These are phyloP conservation scores for Hemicrepidius hirtus DNA, from an alignment of 2,888 invertebrate genomes.

Conservation along the genomic window DNA sequence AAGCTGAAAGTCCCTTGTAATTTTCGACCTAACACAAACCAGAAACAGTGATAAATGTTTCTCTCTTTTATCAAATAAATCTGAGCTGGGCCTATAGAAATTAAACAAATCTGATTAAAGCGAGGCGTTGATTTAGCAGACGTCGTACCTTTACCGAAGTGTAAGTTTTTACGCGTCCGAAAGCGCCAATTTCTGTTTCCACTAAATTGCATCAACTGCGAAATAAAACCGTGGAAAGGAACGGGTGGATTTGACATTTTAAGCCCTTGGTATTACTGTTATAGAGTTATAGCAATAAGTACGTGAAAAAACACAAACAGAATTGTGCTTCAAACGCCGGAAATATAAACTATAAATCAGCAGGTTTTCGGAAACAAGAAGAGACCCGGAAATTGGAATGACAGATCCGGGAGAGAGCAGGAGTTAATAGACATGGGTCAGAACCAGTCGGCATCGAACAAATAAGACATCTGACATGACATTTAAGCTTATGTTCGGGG, in stretches of 20 bases:
- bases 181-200: conserved; percentile 9
- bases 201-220: conserved; percentile 22
- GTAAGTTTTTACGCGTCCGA: conserved; percentile 21
- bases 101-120: conserved; percentile 26
- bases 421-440: conserved; percentile 65
- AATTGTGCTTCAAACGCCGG: conserved; percentile 55
- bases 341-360: conserved; percentile 53
- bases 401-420: conserved; percentile 61
- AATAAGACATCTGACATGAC: conserved; percentile 65
- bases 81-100: conserved; percentile 25
- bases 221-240: conserved; percentile 28
- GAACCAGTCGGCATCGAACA: conserved; percentile 63
- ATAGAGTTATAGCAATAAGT: conserved; percentile 43
- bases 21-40: conserved; percentile 1
- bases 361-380: conserved; percentile 57
- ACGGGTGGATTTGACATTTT: conserved; percentile 37
- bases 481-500: conserved; percentile 53
- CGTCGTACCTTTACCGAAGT: conserved; percentile 26
- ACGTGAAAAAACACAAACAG: conserved; percentile 51
- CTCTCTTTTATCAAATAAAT: conserved; percentile 31
- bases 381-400: conserved; percentile 56
- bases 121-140: conserved; percentile 33
- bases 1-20: conserved; percentile 2
- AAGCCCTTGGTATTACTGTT: conserved; percentile 25
- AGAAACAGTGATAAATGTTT: conserved; percentile 23